Conservation (phyloP, 1,140 invertebrate genomes). For the Apis laboriosa region DNA sequence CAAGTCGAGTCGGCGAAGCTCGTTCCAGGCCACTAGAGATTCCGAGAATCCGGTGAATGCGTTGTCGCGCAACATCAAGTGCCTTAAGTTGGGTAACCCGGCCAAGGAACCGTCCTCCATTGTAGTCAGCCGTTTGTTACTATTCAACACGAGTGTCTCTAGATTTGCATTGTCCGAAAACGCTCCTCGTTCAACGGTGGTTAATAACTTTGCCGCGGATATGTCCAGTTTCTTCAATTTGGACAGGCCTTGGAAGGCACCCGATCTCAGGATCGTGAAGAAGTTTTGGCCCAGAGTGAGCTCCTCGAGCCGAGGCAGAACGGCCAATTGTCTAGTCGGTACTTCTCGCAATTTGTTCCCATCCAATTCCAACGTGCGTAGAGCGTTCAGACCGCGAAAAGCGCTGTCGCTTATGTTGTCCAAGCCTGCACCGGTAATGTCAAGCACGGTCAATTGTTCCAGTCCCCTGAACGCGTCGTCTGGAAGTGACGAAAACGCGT, state of each 20-base stretch:
- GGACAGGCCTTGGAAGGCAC: constrained; percentile 88
- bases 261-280: constrained; percentile 85
- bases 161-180: constrained; percentile 91
- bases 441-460: constrained; percentile 87
- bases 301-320: constrained; percentile 88
- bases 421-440: constrained; percentile 90
- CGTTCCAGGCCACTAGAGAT: constrained; percentile 88
- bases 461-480: constrained; percentile 89
- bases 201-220: constrained; percentile 87
- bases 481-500: constrained; percentile 88
- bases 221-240: constrained; percentile 89
- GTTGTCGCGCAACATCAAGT: constrained; percentile 89
- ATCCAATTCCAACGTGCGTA: constrained; percentile 88
- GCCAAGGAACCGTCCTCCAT: constrained; percentile 89
- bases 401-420: constrained; percentile 88
- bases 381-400: constrained; percentile 87
- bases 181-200: constrained; percentile 87
- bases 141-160: constrained; percentile 88
- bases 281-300: constrained; percentile 91
- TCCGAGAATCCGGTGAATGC: constrained; percentile 88
- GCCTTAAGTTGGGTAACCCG: constrained; percentile 88
- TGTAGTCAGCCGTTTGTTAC: constrained; percentile 87
- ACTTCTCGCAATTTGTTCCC: constrained; percentile 89
- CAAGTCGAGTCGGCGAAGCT: constrained; percentile 88
- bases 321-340: constrained; percentile 87